Evolutionary conservation across 1,140 invertebrate genomes (phyloP), one percentile per base, ranked within the genome.

Genomic region (Drosophila subpulchrella): DNA sequence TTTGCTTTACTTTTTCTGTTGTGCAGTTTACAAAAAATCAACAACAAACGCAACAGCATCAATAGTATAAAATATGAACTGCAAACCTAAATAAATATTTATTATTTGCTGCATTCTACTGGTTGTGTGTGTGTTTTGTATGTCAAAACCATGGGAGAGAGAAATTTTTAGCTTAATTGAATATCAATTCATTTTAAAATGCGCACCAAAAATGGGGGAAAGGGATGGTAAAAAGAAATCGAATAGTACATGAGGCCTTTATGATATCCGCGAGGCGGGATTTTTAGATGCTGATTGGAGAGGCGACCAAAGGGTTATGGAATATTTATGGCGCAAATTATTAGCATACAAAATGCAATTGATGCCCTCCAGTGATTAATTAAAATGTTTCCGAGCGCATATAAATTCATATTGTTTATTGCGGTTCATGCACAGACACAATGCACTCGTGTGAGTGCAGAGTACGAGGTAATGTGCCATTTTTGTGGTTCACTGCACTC

Each of bases 51-150:
- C 76, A 79, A 68, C 72, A 74, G 54, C 66, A 77, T 63, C 77
- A 85, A 84, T 71, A 71, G 58, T 78, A 75, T 89, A 88, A 88
- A 89, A 88, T 88, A 88, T 89, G 84, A 80, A 88, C 83, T 89
- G 83, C 72, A 88, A 88, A 88, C 83, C 84, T 83, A 80, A 88
- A 88, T 89, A 88, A 88, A 88, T 89, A 88, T 88, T 88, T 83
- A 80, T 88, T 88, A 62, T 88, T 88, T 79, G 75, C 75, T 59
- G 51, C 65, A 48, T 71, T 75, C 58, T 48, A 70, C 42, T 72
- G 47, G 24, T 30, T 42, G 20, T 46, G 24, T 17, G 38, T 13
- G 46, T 32, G 15, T 42, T 39, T 48, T 54, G 24, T 32, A 12
- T 57, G 15, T 39, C 53, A 46, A 20, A 36, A 11, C 36, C 34